Evolutionary conservation across 2,797 vertebrate genomes (phyloP), one percentile per base, ranked within the genome.

Genomic region (Sebastes variabilis): DNA sequence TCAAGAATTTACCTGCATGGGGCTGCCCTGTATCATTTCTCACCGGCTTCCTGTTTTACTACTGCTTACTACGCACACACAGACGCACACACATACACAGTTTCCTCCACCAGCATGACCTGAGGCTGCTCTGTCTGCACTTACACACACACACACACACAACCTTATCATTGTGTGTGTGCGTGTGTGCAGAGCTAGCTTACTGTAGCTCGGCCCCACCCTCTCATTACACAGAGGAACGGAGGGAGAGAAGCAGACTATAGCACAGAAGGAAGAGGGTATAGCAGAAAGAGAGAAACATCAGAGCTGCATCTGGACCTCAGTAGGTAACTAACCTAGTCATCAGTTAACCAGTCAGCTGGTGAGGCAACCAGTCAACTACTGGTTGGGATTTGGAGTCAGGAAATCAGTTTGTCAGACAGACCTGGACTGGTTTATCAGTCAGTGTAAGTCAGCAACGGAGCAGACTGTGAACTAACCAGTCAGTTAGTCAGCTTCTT

Each of bases 171-270:
- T 52, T 52, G 67, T 29, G 24, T 46, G 38, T 38, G 4, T 74
- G 62, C 13, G 22, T 56, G 74, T 59, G 52, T 75, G 30, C 3
- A 65, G 6, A 56, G 27, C 64, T 65, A 36, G 29, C 72, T 58
- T 25, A 38, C 66, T 77, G 32, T 72, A 38, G 76, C 75, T 72
- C 5, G 2, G 78, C 90, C 72, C 58, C 89, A 83, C 90, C 90
- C 84, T 83, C 79, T 87, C 70, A 72, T 83, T 67, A 89, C 80
- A 85, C 80, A 86, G 30, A 61, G 32, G 71, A 56, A 56, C 27
- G 61, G 9, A 60, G 25, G 13, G 36, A 66, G 25, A 70, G 62
- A 54, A 36, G 58, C 66, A 82, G 46, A 78, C 56, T 59, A 16
- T 42, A 52, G 6, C 36, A 22, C 72, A 75, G 55, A 65, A 76